phyloP scores from a whole-genome alignment of 2,797 vertebrate species.

The Esox lucius region DNA sequence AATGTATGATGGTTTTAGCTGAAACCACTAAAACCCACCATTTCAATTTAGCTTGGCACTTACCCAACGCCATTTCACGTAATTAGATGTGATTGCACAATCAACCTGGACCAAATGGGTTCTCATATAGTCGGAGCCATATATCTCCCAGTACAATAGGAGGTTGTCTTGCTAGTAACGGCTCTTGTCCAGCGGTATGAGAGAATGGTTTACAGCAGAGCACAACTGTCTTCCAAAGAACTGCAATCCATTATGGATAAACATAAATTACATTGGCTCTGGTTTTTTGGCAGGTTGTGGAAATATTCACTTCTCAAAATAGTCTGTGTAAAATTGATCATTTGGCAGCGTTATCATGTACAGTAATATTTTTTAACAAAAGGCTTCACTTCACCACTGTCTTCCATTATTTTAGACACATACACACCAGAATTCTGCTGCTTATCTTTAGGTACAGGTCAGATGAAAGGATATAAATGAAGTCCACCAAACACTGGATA shows the following conservation, averaged over 20 bases:
- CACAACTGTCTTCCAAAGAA: constrained; percentile 32
- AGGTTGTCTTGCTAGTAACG: constrained; percentile 32
- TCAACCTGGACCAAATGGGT: constrained; percentile 60
- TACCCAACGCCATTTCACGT: constrained; percentile 60
- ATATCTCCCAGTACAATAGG: constrained; percentile 45
- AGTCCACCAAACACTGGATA: background rate
- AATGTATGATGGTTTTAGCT: constrained; percentile 58
- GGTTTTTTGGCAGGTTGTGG: constrained; percentile 36
- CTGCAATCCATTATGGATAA: constrained; percentile 39
- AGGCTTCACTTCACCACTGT: constrained; percentile 24
- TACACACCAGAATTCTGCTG: background rate
- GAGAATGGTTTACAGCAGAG: constrained; percentile 32
- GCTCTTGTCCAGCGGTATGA: constrained; percentile 22
- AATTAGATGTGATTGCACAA: constrained; percentile 67
- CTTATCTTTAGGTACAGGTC: background rate
- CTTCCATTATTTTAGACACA: background rate
- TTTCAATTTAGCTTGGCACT: constrained; percentile 53
- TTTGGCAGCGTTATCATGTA: constrained; percentile 34
- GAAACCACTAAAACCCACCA: constrained; percentile 53
- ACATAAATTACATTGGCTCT: constrained; percentile 34
- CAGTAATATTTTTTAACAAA: constrained; percentile 24
- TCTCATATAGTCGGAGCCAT: constrained; percentile 42
- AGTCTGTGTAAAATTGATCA: constrained; percentile 32
- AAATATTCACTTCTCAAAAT: constrained; percentile 44
- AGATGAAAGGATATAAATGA: background rate